These are phyloP conservation scores for Etheostoma perlongum DNA, from an alignment of 2,797 vertebrate species.

Conservation along the genomic window DNA sequence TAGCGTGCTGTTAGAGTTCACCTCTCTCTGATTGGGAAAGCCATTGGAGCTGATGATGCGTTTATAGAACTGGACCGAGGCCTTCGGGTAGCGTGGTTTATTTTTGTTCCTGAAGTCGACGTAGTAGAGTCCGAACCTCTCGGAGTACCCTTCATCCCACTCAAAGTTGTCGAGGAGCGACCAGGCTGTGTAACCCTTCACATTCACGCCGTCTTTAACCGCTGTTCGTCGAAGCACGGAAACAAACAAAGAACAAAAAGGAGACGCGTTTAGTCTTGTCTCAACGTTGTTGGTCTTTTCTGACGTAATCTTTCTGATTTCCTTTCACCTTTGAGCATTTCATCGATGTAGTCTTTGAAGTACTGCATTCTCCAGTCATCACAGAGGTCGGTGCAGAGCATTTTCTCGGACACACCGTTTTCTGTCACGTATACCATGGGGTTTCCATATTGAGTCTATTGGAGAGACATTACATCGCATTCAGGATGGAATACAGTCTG, in stretches of 20 bases:
- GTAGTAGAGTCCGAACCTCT: conserved; percentile 92
- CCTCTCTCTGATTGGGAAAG: conserved; percentile 91
- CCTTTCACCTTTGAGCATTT: conserved; percentile 92
- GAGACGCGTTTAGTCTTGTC: neutral
- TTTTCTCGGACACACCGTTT: conserved; percentile 91
- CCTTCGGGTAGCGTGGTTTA: conserved; percentile 92
- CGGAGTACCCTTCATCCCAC: conserved; percentile 93
- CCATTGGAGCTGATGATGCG: conserved; percentile 92
- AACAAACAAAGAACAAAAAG: neutral
- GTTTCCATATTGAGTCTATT: conserved; percentile 91
- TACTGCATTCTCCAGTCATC: conserved; percentile 93
- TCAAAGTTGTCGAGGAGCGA: conserved; percentile 94
- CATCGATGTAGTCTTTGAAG: conserved; percentile 91
- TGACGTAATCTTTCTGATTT: neutral
- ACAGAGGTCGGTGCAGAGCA: conserved; percentile 88
- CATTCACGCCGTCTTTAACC: conserved; percentile 91
- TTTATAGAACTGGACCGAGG: conserved; percentile 91
- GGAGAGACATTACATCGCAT: conserved; percentile 17
- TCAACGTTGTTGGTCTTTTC: neutral
- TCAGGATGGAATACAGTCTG: neutral
- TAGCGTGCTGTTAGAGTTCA: conserved; percentile 14
- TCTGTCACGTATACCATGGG: conserved; percentile 92
- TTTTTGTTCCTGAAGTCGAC: conserved; percentile 90
- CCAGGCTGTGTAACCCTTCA: conserved; percentile 93
- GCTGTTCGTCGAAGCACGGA: conserved; percentile 77